Base-by-base conservation (phyloP, 2,888 invertebrate species). In the Watsonalla cultraria region DNA sequence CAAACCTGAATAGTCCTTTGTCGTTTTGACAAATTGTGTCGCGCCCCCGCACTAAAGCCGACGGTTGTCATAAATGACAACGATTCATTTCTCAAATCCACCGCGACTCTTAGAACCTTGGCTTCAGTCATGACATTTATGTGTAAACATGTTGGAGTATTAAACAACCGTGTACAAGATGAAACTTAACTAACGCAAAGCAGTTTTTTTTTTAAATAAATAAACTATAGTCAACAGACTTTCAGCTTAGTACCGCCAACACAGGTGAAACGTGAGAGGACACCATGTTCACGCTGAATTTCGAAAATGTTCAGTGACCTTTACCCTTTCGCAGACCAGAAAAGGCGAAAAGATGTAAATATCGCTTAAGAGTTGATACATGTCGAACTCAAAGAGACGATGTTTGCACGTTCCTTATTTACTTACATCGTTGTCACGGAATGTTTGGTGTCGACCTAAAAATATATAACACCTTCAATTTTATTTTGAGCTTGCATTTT, bases 11-110 rank as follows among this genome's bases (percentile, higher is more conserved):
- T 76, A 54, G 67, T 59, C 66, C 63, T 72, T 67, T 72, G 71
- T 70, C 65, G 64, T 66, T 72, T 74, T 82, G 78, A 78, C 68
- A 75, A 80, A 80, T 78, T 61, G 76, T 65, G 70, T 75, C 72
- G 61, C 76, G 62, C 74, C 70, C 66, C 54, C 56, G 58, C 66
- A 64, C 57, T 60, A 56, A 60, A 56, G 59, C 53, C 48, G 57
- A 58, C 57, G 54, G 55, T 59, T 65, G 64, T 56, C 54, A 61
- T 61, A 59, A 65, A 68, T 63, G 59, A 60, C 52, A 57, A 33
- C 53, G 49, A 47, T 47, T 56, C 60, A 66, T 61, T 65, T 53
- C 57, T 54, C 51, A 56, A 58, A 59, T 51, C 55, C 51, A 47
- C 55, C 57, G 51, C 35, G 55, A 37, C 24, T 15, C 46, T 46